These are phyloP conservation scores for Pyrocephalus nanus DNA, from an alignment of 2,797 vertebrate species.

Conservation along the genomic window DNA sequence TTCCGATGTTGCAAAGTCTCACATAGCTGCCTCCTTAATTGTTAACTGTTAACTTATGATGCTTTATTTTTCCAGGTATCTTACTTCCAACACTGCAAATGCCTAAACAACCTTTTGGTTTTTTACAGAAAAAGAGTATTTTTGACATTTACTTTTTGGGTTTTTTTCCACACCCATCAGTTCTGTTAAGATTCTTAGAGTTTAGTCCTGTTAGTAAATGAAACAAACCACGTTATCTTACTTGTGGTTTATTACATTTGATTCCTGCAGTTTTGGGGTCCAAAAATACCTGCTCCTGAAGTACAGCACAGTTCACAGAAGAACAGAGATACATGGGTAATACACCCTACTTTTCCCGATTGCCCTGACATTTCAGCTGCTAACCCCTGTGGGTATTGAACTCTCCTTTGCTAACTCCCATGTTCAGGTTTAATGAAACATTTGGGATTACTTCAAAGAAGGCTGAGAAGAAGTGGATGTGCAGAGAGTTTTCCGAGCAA, in stretches of 20 bases:
- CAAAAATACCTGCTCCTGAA: background rate
- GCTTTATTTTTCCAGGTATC: background rate
- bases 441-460: background rate
- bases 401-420: background rate
- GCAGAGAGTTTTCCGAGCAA: background rate
- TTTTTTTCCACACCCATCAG: accelerated
- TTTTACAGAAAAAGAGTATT: background rate
- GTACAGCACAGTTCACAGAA: background rate
- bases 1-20: background rate
- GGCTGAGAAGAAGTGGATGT: background rate
- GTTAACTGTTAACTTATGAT: background rate
- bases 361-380: background rate
- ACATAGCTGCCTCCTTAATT: background rate
- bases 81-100: background rate
- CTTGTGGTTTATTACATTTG: background rate
- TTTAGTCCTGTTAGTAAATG: background rate
- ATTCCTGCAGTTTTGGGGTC: background rate
- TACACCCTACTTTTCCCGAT: accelerated
- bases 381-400: background rate
- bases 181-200: background rate
- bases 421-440: background rate
- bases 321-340: background rate
- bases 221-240: background rate
- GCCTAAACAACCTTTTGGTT: background rate
- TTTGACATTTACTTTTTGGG: background rate